Conservation (phyloP, 2,113 vertebrate species). For the Sminthopsis crassicaudata region DNA sequence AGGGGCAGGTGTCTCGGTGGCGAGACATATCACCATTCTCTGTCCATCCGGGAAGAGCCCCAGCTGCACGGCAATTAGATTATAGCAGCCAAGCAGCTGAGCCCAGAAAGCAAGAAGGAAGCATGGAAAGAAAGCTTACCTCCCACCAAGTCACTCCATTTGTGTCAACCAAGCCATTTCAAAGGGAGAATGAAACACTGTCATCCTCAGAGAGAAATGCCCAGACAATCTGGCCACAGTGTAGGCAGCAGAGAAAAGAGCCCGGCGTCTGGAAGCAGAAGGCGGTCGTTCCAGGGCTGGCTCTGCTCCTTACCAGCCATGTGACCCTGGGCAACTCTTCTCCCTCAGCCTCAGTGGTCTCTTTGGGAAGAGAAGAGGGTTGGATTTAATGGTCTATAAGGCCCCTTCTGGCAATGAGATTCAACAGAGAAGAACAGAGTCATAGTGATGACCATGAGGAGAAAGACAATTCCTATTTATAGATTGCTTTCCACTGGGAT, state of each 20-base stretch:
- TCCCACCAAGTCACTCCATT: slow-evolving; percentile 18
- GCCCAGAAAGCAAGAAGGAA: not conserved
- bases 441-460: not conserved
- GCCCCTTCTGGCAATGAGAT: not conserved
- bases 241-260: not conserved
- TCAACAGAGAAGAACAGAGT: slow-evolving; percentile 36
- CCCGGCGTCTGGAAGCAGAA: slow-evolving; percentile 6
- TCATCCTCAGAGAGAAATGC: slow-evolving; percentile 13
- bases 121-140: slow-evolving; percentile 7
- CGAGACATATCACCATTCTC: slow-evolving; percentile 31
- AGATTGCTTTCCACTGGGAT: not conserved
- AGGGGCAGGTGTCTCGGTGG: slow-evolving; percentile 19
- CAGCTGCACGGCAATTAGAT: slow-evolving; percentile 41
- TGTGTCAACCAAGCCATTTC: slow-evolving; percentile 46
- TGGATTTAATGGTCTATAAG: slow-evolving; percentile 23
- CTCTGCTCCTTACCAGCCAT: not conserved
- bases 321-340: not conserved
- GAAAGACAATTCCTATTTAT: not conserved
- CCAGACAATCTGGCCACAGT: not conserved
- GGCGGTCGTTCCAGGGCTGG: slow-evolving; percentile 18
- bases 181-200: slow-evolving; percentile 38
- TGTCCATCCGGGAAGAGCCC: slow-evolving; percentile 49
- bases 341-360: slow-evolving; percentile 35
- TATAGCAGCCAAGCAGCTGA: slow-evolving; percentile 30
- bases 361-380: slow-evolving; percentile 23